Percentiles rank a stretch among this genome's conserved stretches.
Conservation (phyloP, 2,797 vertebrate species). For the Eremophila alpestris region DNA sequence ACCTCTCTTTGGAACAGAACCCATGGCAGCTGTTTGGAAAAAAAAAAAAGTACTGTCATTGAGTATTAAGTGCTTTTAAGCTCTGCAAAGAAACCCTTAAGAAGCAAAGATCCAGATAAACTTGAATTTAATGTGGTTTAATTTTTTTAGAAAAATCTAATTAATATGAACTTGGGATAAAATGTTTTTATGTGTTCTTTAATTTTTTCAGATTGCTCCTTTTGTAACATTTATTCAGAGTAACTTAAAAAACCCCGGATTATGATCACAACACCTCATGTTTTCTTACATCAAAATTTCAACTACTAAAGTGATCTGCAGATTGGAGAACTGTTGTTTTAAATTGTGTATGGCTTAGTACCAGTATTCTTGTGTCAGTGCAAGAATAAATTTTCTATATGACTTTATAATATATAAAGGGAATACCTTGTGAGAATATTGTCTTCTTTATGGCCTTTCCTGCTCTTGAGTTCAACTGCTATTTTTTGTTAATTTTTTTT, state of each 20-base stretch:
- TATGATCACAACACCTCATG: background rate
- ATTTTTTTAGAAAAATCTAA: background rate
- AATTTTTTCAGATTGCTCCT: background rate
- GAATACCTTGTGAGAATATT: background rate
- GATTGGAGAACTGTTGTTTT: background rate
- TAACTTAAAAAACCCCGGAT: background rate
- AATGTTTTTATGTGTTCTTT: background rate
- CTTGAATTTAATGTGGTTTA: background rate
- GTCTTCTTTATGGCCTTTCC: background rate
- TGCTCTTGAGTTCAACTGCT: background rate
- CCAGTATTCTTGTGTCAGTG: background rate
- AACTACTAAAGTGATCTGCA: background rate
- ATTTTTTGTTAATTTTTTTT: background rate
- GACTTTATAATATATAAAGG: background rate
- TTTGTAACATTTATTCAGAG: background rate
- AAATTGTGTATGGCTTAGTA: background rate
- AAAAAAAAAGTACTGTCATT: background rate
- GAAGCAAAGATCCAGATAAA: background rate
- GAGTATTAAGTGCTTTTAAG: background rate
- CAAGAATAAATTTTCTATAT: background rate
- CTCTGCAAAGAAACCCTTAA: background rate
- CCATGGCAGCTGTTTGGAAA: background rate
- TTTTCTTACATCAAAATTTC: conserved; percentile 3
- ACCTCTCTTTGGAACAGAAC: conserved; percentile 10
- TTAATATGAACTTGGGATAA: background rate